Conservation (phyloP, 1,140 invertebrate species). For the Reticulitermes speratus region DNA sequence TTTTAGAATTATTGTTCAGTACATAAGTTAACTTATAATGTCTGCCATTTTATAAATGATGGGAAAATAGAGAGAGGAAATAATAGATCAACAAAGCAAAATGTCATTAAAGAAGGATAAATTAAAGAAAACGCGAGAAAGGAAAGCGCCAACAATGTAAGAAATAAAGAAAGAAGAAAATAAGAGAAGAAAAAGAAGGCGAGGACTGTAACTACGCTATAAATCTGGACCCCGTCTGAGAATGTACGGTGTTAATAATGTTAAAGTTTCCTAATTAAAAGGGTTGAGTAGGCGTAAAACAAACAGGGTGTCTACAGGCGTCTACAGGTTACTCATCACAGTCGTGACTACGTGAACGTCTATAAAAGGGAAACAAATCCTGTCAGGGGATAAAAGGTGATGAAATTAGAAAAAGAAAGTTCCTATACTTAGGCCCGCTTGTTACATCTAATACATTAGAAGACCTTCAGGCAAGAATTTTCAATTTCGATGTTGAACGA, state of each 20-base stretch:
- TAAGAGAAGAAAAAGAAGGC: no score
- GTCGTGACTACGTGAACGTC: neutral
- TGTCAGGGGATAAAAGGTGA: neutral
- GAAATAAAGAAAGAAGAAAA: no score
- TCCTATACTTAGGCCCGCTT: neutral
- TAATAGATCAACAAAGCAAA: neutral
- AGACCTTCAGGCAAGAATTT: slow-evolving; percentile 12
- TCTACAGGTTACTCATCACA: neutral
- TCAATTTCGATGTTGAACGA: neutral
- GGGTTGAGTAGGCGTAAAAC: neutral
- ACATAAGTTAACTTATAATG: no score
- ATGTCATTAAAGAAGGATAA: no score
- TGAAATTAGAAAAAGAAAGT: neutral
- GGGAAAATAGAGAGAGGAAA: neutral
- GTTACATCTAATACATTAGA: neutral
- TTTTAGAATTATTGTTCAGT: neutral
- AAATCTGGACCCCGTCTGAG: no score
- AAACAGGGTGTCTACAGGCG: neutral
- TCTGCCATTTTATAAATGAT: no score
- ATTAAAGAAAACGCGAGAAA: no score
- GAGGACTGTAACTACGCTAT: no score
- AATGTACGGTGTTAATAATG: no score
- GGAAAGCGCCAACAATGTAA: no score
- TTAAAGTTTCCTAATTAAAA: neutral
- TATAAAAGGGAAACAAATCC: neutral